These are phyloP conservation scores for Channallabes apus DNA, from an alignment of 2,797 vertebrate genomes.

Conservation along the genomic window DNA sequence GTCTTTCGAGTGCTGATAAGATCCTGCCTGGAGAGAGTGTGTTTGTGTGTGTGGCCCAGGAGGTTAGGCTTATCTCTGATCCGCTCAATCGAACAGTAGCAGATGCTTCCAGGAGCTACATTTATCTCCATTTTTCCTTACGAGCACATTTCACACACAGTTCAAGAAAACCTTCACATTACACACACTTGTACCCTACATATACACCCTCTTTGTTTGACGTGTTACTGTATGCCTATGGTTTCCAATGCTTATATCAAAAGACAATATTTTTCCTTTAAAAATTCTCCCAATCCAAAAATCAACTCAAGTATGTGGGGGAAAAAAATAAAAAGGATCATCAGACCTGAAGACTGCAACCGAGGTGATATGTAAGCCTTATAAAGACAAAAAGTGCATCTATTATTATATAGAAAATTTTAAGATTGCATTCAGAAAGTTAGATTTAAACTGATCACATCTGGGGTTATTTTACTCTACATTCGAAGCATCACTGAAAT, in stretches of 20 bases:
- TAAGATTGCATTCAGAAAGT: neutral
- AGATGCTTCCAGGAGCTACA: slow-evolving; percentile 39
- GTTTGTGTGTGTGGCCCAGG: slow-evolving; percentile 21
- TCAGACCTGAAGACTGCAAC: too few relatives aligned
- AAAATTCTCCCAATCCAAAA: too few relatives aligned
- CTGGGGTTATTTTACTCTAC: neutral
- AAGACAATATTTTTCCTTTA: neutral
- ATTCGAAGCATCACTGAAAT: neutral
- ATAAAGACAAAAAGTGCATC: neutral
- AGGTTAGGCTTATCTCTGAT: slow-evolving; percentile 41
- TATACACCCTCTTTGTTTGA: neutral
- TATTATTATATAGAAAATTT: neutral
- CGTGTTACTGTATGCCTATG: neutral
- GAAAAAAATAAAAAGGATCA: too few relatives aligned
- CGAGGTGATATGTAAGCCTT: neutral
- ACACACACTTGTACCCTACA: neutral
- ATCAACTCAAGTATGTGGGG: too few relatives aligned
- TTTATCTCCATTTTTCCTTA: neutral
- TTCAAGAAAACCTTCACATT: slow-evolving; percentile 7
- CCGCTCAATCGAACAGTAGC: slow-evolving; percentile 37
- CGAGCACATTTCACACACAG: slow-evolving; percentile 16
- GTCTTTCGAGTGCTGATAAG: slow-evolving; percentile 54
- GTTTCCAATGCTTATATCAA: neutral
- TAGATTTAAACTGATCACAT: neutral
- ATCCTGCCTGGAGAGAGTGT: slow-evolving; percentile 17